phyloP scores from a whole-genome alignment of 2,888 invertebrate species.

The Sacculina carcini region DNA sequence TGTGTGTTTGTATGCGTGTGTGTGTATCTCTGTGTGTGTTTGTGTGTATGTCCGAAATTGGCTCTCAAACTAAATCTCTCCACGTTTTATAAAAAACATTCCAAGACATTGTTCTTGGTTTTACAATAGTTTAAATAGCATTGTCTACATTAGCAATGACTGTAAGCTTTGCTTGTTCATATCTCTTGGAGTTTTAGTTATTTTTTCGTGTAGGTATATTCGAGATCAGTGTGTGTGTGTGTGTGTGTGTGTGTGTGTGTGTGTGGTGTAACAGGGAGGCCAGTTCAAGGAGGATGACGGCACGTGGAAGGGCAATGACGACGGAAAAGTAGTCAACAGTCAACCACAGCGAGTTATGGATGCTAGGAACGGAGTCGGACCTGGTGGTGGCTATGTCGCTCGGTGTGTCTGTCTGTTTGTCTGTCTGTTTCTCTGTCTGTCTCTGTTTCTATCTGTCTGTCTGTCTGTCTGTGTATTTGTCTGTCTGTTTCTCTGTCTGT shows the following conservation, averaged over 20 bases:
- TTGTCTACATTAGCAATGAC: background rate
- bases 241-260: background rate
- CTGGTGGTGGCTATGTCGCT: conserved; percentile 81
- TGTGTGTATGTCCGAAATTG: background rate
- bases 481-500: too few relatives aligned
- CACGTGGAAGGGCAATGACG: conserved; percentile 96
- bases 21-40: too few relatives aligned
- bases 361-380: conserved; percentile 70
- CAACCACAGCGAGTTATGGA: conserved; percentile 85
- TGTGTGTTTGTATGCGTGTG: too few relatives aligned
- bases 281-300: conserved; percentile 88
- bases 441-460: too few relatives aligned
- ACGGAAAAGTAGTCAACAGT: conserved; percentile 88
- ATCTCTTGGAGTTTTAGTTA: background rate
- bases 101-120: background rate
- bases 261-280: too few relatives aligned
- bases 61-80: background rate
- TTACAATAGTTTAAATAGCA: background rate
- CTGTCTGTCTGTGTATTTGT: too few relatives aligned
- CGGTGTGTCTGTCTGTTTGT: too few relatives aligned
- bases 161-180: background rate
- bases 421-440: too few relatives aligned
- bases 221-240: background rate
- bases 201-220: background rate
- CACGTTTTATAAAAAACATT: background rate